Evolutionary conservation across 1,140 invertebrate species (phyloP), one percentile per base, ranked within the genome.

Genomic region (Panagrolaimus sp.): DNA sequence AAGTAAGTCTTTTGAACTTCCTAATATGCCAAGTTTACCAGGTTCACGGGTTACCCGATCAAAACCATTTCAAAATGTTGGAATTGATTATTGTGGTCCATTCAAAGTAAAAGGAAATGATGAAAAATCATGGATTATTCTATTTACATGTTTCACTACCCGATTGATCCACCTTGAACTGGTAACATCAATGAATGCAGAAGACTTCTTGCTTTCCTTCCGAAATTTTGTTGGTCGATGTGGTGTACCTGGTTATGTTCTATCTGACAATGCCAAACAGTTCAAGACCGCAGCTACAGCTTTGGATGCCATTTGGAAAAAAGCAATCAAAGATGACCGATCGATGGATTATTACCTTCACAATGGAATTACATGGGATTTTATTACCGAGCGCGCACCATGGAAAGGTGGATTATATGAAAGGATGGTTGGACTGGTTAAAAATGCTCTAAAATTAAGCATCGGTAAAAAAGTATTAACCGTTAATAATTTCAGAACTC

Each of bases 91-190:
- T 2, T n/a, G 10, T 14, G 64, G 64, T 17, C 64, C 64, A 14
- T 1, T 65, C 2, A 10, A 44, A 15, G 10, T 65, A 2, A 2
- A 47, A 1, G 26, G 14, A n/a, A 28, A 65, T 14, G 38, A 63
- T 21, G n/a, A n/a, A n/a, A n/a, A 65, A 28, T 12, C 15, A 3
- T 65, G 21, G n/a, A n/a, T 43, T 63, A 14, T 28, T 1, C 26
- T 65, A n/a, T 52, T 65, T 24, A 65, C 64, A 4, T 65, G 64
- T 43, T 24, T 65, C 43, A 65, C n/a, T 1, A 43, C 28, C 38
- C 64, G 64, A 17, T 9, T 24, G 15, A 28, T 65, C 43, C 64
- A 65, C 47, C 15, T 65, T n/a, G 64, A 65, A 63, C 21, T 65
- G 10, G 21, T 65, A 17, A 10, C n/a, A 1, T 9, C 9, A 12